phyloP scores from a whole-genome alignment of 2,113 vertebrate species.

The Engystomops pustulosus region DNA sequence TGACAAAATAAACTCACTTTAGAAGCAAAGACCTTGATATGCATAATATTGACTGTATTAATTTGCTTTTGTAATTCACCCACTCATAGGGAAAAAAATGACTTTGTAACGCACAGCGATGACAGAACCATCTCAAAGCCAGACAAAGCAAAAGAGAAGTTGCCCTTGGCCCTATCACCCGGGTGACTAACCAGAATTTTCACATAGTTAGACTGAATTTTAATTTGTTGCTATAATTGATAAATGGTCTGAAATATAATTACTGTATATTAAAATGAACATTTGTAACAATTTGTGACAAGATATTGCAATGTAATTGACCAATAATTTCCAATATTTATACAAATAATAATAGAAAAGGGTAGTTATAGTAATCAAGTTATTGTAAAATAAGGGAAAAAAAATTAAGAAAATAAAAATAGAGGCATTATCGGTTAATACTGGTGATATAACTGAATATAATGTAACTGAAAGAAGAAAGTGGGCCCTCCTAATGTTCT shows the following conservation, averaged over 20 bases:
- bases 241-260: too few species aligned
- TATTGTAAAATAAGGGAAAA: too few species aligned
- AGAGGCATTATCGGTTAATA: too few species aligned
- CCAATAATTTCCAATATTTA: too few species aligned
- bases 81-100: background rate
- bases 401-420: too few species aligned
- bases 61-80: background rate
- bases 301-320: too few species aligned
- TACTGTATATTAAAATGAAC: background rate
- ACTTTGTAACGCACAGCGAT: background rate
- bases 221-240: background rate
- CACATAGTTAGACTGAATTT: too few species aligned
- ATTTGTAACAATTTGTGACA: background rate
- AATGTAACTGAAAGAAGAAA: too few species aligned
- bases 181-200: too few species aligned
- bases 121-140: background rate
- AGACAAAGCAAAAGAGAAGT: background rate
- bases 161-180: background rate
- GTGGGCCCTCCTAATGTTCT: too few species aligned
- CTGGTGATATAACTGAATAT: too few species aligned
- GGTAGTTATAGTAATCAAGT: background rate
- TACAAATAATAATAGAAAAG: too few species aligned
- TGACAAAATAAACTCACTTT: constrained; percentile 22
- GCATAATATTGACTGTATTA: constrained; percentile 17
- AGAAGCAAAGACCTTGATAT: background rate